A percentile compares a stretch with the other conserved stretches of the same genome.
Evolutionary conservation across 2,113 vertebrate genomes (phyloP).

Genomic region (Ramphastos sulfuratus): DNA sequence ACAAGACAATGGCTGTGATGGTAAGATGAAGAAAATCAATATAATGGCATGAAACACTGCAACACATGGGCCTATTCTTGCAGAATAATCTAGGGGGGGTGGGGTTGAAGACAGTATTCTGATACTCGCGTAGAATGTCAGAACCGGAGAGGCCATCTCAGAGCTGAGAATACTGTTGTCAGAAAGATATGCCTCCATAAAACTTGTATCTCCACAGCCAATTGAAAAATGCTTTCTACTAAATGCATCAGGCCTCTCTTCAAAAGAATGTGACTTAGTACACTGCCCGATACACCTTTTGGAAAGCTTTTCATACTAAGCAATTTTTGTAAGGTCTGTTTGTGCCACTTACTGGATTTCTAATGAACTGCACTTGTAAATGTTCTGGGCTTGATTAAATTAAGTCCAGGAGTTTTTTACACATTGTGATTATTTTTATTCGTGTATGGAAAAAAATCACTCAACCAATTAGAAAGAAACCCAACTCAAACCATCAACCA

Average conservation of each 20-base stretch:
- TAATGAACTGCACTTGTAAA: neutral
- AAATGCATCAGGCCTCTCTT: neutral
- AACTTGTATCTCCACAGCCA: neutral
- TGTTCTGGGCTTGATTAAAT: neutral
- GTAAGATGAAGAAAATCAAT: neutral
- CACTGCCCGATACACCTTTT: fast-evolving
- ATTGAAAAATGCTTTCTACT: neutral
- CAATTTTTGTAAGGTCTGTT: neutral
- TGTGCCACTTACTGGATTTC: slow-evolving; percentile 51
- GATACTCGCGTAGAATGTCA: neutral
- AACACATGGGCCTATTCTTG: neutral
- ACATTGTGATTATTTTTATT: neutral
- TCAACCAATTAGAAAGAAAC: neutral
- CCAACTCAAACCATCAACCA: too few relatives aligned
- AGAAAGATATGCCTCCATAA: neutral
- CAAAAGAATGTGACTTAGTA: neutral
- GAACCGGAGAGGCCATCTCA: neutral
- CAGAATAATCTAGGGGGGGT: neutral
- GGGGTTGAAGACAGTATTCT: neutral
- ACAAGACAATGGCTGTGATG: neutral
- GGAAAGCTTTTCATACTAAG: neutral
- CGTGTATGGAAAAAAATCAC: fast-evolving
- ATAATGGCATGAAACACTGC: neutral
- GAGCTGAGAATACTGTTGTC: neutral
- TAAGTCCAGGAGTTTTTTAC: neutral